Evolutionary conservation across 2,113 vertebrate genomes (phyloP).

Genomic region (Syngnathoides biaculeatus): DNA sequence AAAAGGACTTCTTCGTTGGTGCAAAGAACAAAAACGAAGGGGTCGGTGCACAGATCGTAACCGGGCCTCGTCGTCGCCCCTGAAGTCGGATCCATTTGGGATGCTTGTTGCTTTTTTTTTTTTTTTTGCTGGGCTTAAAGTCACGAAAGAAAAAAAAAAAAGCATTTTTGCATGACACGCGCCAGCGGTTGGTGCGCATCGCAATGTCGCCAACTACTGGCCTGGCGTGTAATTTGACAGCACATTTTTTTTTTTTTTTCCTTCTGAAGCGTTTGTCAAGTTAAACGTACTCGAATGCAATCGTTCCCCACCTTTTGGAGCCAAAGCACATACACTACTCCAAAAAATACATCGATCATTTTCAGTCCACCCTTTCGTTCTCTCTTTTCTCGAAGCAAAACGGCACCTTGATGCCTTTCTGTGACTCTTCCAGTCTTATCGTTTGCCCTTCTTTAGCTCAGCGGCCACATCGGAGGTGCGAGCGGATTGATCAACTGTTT

Average conservation of each 20-base stretch:
- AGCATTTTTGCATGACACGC: not conserved
- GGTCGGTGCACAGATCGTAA: conserved; percentile 1
- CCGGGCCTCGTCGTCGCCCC: not conserved
- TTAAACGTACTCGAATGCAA: not conserved
- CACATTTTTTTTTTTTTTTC: not conserved
- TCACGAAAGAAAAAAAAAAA: not conserved
- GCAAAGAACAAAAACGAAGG: not conserved
- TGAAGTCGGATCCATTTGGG: too few relatives aligned
- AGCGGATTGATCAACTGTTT: too few relatives aligned
- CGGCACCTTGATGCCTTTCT: too few relatives aligned
- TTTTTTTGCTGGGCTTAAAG: not conserved
- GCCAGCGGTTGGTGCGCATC: not conserved
- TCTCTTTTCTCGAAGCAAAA: too few relatives aligned
- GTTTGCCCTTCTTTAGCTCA: too few relatives aligned
- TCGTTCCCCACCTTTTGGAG: not conserved
- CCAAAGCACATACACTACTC: too few relatives aligned
- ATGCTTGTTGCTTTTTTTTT: not conserved
- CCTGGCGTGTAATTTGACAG: not conserved
- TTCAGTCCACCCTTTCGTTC: too few relatives aligned
- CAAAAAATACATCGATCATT: too few relatives aligned
- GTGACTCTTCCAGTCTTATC: too few relatives aligned
- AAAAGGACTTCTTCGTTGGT: conserved; percentile 32
- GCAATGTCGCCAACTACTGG: not conserved
- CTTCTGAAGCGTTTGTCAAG: not conserved
- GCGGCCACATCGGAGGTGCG: too few relatives aligned